These are phyloP conservation scores for Macropodus opercularis DNA, from an alignment of 2,797 vertebrate genomes.

Conservation along the genomic window DNA sequence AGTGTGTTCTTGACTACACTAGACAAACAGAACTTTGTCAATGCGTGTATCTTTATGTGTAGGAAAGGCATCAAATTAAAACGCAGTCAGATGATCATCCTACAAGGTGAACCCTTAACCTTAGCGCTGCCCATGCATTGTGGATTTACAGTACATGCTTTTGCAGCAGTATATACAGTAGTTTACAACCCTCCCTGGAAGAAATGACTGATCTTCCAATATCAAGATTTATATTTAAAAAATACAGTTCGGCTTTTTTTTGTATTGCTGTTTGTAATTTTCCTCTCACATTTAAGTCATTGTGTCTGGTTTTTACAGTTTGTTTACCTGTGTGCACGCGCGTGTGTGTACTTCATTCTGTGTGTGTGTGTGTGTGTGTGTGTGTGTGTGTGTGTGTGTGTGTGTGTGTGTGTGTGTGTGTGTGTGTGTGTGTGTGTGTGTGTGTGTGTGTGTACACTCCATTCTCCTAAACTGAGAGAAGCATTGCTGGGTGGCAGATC, in stretches of 20 bases:
- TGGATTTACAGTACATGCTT: slow-evolving; percentile 11
- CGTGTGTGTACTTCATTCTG: slow-evolving; percentile 12
- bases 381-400: not conserved
- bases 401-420: not conserved
- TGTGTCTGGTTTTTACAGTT: no score
- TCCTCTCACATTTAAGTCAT: slow-evolving; percentile 6
- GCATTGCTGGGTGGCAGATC: slow-evolving; percentile 75
- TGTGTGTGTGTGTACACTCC: slow-evolving; percentile 6
- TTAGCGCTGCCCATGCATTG: not conserved
- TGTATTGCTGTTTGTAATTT: slow-evolving; percentile 1
- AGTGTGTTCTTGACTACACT: no score
- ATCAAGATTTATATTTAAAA: not conserved
- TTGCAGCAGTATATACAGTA: not conserved
- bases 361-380: slow-evolving; percentile 1
- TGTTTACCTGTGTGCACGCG: no score
- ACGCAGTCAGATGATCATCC: slow-evolving; percentile 26
- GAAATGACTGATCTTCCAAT: slow-evolving; percentile 15
- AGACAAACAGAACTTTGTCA: no score
- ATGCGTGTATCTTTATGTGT: no score
- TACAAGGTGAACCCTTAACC: slow-evolving; percentile 6
- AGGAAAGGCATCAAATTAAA: slow-evolving; percentile 12
- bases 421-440: not conserved
- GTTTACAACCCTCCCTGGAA: slow-evolving; percentile 9
- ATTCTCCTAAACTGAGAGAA: slow-evolving; percentile 47
- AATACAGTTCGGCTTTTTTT: not conserved